Base-by-base conservation (phyloP, 1,140 invertebrate genomes). In the Pissodes strobi region DNA sequence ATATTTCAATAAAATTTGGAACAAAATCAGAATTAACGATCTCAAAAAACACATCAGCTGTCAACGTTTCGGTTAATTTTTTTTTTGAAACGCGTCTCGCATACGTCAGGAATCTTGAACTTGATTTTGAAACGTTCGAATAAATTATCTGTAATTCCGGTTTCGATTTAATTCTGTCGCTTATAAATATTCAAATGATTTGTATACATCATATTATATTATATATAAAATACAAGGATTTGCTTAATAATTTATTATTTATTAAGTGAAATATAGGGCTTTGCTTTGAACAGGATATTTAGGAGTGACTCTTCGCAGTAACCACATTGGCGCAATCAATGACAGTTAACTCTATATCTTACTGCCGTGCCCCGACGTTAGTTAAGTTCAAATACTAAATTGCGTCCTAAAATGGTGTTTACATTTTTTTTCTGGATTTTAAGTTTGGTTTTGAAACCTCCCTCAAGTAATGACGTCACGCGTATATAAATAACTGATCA, bases 1-100 rank as follows among this genome's bases (percentile, higher is more conserved):
- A n/a, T n/a, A n/a, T n/a, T n/a, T n/a, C n/a, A n/a, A 63, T 55
- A 53, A 38, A 63, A 63, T 63, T 63, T 55, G 39, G 60, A 63
- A 48, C 60, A 63, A 63, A 63, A 63, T 63, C 49, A 45, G 41
- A 53, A 55, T 63, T 37, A 48, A 55, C 60, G 22, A 63, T 63
- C 60, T 63, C 46, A 1, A 5, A 46, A 22, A 55, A 21, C 60
- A 34, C n/a, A 37, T 27, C 49, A 45, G 49, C 21, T 53, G 49
- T 63, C 60, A 13, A 18, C 8, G 2, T 37, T 38, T 43, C 19
- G 15, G 22, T 25, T 21, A 23, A 60, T 39, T 45, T 49, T 38
- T 49, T 60, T 60, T 43, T 59, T n/a, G n/a, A n/a, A n/a, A n/a
- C 56, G 30, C 21, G 53, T 22, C 17, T 25, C 23, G 8, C 25